Base-by-base conservation (phyloP, 2,888 invertebrate genomes). In the Cryptus armator region DNA sequence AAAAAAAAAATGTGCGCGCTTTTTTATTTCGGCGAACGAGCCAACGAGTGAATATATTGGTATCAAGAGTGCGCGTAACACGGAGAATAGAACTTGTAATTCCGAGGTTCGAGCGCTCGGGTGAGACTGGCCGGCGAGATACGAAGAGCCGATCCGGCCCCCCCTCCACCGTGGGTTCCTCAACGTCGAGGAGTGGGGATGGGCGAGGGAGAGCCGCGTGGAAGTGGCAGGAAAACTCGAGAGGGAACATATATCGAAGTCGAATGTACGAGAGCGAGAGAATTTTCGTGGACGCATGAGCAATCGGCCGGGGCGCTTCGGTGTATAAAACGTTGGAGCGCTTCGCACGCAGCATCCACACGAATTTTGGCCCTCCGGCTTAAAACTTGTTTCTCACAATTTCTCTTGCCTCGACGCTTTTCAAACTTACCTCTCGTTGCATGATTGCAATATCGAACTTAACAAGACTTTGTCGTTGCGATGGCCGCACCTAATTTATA, bases 111-210 rank as follows among this genome's bases (percentile, higher is more conserved):
- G 83, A 80, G 75, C 77, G 85, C 83, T 88, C 86, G 83, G 79
- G 81, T 77, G 78, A 86, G 88, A 88, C 88, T 88, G 88, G 86
- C 86, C 85, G 76, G 84, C 85, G 81, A 88, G 85, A 86, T 86
- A 83, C 86, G 86, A 86, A 76, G 81, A 86, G 81, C 79, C 78
- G 81, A 79, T 81, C 72, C 81, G 80, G 12, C 56, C 76, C 86
- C 87, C 86, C 85, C 85, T 85, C 85, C 85, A 70, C 16, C 24
- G 67, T 19, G 67, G 66, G 29, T 51, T 16, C 43, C 29, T 46
- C 67, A 24, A 37, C 64, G 62, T 46, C 71, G 64, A 70, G 78
- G 66, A 70, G 81, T 66, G 84, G 81, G 81, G 84, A 85, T 81
- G 78, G 74, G 59, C 78, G 72, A 74, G 70, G 68, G 62, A 43